Conservation (phyloP, 2,797 vertebrate genomes). For the Micropoecilia bifurca region DNA sequence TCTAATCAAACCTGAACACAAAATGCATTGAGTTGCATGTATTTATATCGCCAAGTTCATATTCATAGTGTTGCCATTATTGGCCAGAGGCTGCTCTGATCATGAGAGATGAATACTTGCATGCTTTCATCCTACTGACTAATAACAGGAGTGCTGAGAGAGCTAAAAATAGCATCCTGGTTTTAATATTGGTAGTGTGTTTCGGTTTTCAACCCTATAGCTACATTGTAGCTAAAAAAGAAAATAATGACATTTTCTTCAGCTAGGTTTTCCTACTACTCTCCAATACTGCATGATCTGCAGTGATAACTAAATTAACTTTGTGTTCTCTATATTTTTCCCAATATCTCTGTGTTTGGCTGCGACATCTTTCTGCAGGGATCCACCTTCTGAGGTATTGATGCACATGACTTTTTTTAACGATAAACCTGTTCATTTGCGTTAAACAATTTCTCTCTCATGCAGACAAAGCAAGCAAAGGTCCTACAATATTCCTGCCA, state of each 20-base stretch:
- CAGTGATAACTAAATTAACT: no score
- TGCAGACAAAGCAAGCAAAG: not conserved
- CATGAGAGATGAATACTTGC: slow-evolving; percentile 63
- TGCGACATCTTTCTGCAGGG: no score
- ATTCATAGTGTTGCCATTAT: slow-evolving; percentile 26
- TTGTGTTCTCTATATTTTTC: no score
- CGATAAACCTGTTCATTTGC: not conserved
- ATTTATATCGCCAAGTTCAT: slow-evolving; percentile 4
- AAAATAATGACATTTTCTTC: not conserved
- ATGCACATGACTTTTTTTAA: not conserved
- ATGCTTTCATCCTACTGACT: slow-evolving; percentile 55
- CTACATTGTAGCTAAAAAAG: slow-evolving; percentile 25
- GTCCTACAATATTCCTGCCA: not conserved
- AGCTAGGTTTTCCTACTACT: not conserved
- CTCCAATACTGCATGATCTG: not conserved
- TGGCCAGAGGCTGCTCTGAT: slow-evolving; percentile 39
- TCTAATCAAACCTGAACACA: slow-evolving; percentile 19
- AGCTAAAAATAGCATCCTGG: slow-evolving; percentile 66
- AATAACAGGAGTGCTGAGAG: slow-evolving; percentile 63
- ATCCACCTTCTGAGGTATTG: not conserved
- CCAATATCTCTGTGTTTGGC: no score
- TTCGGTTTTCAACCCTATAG: slow-evolving; percentile 31
- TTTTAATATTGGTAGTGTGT: slow-evolving; percentile 53
- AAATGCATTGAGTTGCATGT: slow-evolving; percentile 10
- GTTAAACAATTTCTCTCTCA: not conserved